Evolutionary conservation across 2,888 invertebrate genomes (phyloP).

Genomic region (Heterodera filipjevi): DNA sequence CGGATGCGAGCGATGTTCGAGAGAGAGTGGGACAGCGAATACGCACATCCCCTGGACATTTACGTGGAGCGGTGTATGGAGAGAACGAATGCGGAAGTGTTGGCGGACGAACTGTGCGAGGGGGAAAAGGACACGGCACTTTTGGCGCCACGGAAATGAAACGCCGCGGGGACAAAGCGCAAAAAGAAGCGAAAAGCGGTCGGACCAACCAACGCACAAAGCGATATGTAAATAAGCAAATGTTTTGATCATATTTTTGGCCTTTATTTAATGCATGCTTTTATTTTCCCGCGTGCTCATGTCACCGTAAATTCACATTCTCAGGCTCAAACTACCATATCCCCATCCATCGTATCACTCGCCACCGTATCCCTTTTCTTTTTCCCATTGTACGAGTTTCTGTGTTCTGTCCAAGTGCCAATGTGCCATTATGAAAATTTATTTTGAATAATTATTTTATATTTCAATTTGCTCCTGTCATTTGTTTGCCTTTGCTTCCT

Average conservation of each 20-base stretch:
- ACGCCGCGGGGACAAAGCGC: background rate
- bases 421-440: background rate
- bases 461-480: background rate
- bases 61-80: constrained; percentile 54
- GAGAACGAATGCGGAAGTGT: background rate
- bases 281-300: constrained; percentile 21
- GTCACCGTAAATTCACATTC: background rate
- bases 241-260: background rate
- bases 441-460: constrained; percentile 10
- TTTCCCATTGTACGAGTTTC: background rate
- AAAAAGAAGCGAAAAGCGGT: background rate
- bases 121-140: constrained; percentile 50
- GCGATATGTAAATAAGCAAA: background rate
- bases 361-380: background rate
- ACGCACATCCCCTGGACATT: constrained; percentile 54
- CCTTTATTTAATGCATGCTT: background rate
- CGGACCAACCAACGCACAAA: background rate
- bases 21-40: constrained; percentile 57
- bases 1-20: constrained; percentile 73
- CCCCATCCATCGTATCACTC: no score
- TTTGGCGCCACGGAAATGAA: constrained; percentile 10
- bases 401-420: background rate
- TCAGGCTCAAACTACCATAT: no score
- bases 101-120: constrained; percentile 52
- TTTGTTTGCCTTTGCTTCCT: constrained; percentile 22